A percentile compares a stretch with the other conserved stretches of the same genome.
phyloP scores from a whole-genome alignment of 2,888 invertebrate species.

The Pomacea canaliculata region DNA sequence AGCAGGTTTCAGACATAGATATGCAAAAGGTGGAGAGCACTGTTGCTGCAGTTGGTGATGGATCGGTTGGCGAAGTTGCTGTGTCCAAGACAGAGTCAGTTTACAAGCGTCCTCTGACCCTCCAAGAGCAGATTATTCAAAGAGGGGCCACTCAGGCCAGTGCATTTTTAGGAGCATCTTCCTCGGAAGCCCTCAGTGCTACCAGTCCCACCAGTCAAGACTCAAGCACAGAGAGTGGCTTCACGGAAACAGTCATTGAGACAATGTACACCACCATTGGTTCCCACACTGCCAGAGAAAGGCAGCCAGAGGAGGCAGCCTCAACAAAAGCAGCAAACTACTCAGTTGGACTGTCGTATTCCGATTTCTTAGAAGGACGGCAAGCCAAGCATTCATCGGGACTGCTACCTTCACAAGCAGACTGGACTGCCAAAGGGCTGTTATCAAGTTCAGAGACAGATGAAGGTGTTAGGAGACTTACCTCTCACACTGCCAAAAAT shows the following conservation, averaged over 20 bases:
- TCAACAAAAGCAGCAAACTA: too few species aligned
- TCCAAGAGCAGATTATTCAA: constrained; percentile 24
- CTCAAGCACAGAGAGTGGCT: neutral
- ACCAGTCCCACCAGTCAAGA: constrained; percentile 4
- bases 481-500: too few species aligned
- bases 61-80: constrained; percentile 4
- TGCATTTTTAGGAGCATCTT: constrained; percentile 18
- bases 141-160: constrained; percentile 22
- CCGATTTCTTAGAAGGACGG: too few species aligned
- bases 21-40: neutral
- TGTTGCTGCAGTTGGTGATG: constrained; percentile 2
- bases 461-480: too few species aligned
- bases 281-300: neutral
- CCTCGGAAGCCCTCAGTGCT: constrained; percentile 7
- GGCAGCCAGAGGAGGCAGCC: too few species aligned
- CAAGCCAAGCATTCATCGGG: too few species aligned
- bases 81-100: constrained; percentile 4
- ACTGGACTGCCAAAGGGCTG: too few species aligned
- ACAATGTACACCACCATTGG: constrained; percentile 3
- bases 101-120: constrained; percentile 7
- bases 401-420: too few species aligned
- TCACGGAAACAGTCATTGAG: constrained; percentile 2
- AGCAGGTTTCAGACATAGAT: neutral
- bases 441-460: too few species aligned
- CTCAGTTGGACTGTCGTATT: too few species aligned